Conservation (phyloP, 2,888 invertebrate species). For the Trimorus sp. region DNA sequence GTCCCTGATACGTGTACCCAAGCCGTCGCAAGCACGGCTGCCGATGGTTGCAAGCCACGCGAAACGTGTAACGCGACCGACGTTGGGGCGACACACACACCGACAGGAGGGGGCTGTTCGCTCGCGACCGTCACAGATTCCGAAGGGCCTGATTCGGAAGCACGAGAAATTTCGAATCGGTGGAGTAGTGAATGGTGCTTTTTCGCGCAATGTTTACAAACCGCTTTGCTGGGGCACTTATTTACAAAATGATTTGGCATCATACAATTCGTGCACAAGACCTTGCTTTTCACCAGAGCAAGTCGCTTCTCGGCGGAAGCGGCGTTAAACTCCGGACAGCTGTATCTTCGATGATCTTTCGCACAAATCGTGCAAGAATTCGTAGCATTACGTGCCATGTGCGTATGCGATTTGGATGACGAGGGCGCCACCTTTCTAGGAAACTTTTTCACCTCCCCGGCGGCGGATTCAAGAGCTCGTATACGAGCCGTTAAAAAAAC, state of each 20-base stretch:
- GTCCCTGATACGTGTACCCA: constrained; percentile 1
- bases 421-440: too few relatives aligned
- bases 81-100: too few relatives aligned
- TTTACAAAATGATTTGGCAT: not conserved
- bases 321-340: not conserved
- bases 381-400: not conserved
- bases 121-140: too few relatives aligned
- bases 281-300: not conserved
- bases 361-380: not conserved
- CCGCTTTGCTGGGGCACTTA: not conserved
- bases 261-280: not conserved
- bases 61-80: not conserved
- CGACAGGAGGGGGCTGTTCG: too few relatives aligned
- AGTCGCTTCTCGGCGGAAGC: not conserved
- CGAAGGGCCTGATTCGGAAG: too few relatives aligned
- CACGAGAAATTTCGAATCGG: not conserved
- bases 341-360: not conserved
- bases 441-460: not conserved
- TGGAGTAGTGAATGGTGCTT: not conserved
- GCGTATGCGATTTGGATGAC: not conserved
- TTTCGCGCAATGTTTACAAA: not conserved
- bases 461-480: not conserved
- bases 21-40: constrained; percentile 8
- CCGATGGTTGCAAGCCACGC: not conserved
- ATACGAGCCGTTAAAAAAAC: not conserved